phyloP scores from a whole-genome alignment of 2,888 invertebrate species.

The Synanthedon myopaeformis region DNA sequence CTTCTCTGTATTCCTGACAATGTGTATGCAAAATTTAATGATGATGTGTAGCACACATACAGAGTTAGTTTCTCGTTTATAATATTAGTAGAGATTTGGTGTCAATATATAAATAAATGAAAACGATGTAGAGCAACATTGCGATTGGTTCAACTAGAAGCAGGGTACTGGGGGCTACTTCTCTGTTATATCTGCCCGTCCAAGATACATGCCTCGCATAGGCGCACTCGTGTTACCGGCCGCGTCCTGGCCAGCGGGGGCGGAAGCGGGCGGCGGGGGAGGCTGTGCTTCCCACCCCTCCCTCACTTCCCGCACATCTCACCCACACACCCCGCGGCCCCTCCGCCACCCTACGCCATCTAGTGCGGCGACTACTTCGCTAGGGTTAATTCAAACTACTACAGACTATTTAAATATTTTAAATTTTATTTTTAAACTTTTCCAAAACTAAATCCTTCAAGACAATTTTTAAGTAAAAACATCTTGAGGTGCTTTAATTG shows the following conservation, averaged over 20 bases:
- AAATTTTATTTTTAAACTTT: conserved; percentile 19
- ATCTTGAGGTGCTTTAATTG: too few relatives aligned
- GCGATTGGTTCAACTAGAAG: conserved; percentile 29
- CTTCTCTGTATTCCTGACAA: too few relatives aligned
- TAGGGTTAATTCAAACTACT: conserved; percentile 67
- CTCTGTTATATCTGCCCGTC: conserved; percentile 70
- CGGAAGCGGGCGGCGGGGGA: conserved; percentile 13
- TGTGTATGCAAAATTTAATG: too few relatives aligned
- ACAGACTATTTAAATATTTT: conserved; percentile 59
- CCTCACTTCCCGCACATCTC: conserved; percentile 16
- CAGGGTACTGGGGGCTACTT: conserved; percentile 68
- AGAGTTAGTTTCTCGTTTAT: too few relatives aligned
- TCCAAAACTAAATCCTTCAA: too few relatives aligned
- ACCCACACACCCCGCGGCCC: conserved; percentile 21
- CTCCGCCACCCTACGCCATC: conserved; percentile 31
- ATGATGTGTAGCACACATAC: too few relatives aligned
- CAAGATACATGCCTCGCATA: conserved; percentile 71
- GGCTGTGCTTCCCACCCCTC: conserved; percentile 8
- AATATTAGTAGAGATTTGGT: neutral
- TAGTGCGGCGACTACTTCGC: conserved; percentile 59
- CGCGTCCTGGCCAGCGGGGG: conserved; percentile 52
- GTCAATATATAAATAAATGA: neutral
- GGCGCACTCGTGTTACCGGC: conserved; percentile 70
- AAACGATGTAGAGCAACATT: conserved; percentile 36
- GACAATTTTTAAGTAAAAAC: too few relatives aligned